These are phyloP conservation scores for Drosophila falleni DNA, from an alignment of 2,888 invertebrate genomes.

Conservation along the genomic window DNA sequence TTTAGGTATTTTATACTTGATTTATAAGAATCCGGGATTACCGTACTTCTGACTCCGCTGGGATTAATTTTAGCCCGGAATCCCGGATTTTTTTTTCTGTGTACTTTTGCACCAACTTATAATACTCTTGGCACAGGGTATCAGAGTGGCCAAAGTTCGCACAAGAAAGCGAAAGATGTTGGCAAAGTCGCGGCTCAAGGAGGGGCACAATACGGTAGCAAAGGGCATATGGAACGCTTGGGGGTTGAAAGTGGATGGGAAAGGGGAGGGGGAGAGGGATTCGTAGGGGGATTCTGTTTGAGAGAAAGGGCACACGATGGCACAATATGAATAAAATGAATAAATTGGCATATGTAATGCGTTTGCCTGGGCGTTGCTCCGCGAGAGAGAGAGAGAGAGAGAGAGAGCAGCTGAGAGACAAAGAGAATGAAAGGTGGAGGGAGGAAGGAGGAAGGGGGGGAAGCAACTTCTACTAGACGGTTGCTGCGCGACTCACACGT, in stretches of 20 bases:
- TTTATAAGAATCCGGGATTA: too few species aligned
- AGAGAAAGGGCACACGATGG: slow-evolving; percentile 33
- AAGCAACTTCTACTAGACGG: slow-evolving; percentile 13
- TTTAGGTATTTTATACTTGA: too few species aligned
- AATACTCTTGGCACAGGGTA: slow-evolving; percentile 6
- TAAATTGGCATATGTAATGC: slow-evolving; percentile 80
- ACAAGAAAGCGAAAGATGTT: slow-evolving; percentile 48
- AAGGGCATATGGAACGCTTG: slow-evolving; percentile 7
- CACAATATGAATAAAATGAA: slow-evolving; percentile 79
- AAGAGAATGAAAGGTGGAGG: background rate
- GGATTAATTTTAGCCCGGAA: too few species aligned
- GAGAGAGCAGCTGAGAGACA: background rate
- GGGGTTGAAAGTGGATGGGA: background rate
- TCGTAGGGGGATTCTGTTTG: background rate
- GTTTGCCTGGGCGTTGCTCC: slow-evolving; percentile 52
- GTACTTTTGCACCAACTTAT: background rate
- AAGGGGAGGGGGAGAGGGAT: too few species aligned
- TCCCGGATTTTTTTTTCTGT: too few species aligned
- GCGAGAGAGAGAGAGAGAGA: background rate
- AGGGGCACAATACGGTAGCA: background rate
- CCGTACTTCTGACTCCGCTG: too few species aligned
- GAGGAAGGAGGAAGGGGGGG: background rate
- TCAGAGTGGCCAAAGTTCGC: slow-evolving; percentile 64
- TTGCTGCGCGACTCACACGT: background rate
- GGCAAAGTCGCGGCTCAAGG: slow-evolving; percentile 50